A percentile compares a stretch with the other conserved stretches of the same genome.
Evolutionary conservation across 2,888 invertebrate species (phyloP).

Genomic region (Sclerodermus sp.): DNA sequence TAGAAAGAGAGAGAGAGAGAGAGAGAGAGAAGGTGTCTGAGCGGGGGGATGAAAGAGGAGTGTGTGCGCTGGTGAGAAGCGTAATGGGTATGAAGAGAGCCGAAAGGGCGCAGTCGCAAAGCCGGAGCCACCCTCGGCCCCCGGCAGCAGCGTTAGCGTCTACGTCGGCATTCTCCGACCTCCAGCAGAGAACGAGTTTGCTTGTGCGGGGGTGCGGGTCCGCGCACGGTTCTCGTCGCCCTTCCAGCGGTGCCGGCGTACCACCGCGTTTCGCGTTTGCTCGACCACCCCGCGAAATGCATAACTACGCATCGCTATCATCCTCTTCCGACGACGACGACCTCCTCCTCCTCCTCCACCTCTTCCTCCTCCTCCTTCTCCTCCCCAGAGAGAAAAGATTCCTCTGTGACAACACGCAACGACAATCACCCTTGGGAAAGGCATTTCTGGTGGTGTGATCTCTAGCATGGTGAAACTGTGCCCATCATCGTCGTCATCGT

Average conservation of each 20-base stretch:
- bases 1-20: background rate
- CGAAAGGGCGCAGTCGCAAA: slow-evolving; percentile 46
- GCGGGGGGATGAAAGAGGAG: background rate
- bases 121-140: slow-evolving; percentile 37
- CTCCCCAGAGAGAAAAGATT: too few species aligned
- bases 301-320: too few species aligned
- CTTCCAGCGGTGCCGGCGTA: background rate
- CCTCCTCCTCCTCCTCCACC: background rate
- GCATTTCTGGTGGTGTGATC: too few species aligned
- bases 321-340: too few species aligned
- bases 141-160: slow-evolving; percentile 26
- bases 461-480: too few species aligned
- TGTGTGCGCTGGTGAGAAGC: slow-evolving; percentile 20
- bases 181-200: slow-evolving; percentile 32
- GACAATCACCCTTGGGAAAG: too few species aligned
- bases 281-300: background rate
- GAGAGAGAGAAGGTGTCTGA: background rate
- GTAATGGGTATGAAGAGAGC: slow-evolving; percentile 42
- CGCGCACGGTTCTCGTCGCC: slow-evolving; percentile 24
- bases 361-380: too few species aligned
- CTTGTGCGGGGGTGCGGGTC: slow-evolving; percentile 35
- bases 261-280: background rate
- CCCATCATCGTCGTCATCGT: too few species aligned
- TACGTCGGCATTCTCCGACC: slow-evolving; percentile 19
- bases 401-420: too few species aligned